These are phyloP conservation scores for Odontamblyopus rebecca DNA, from an alignment of 2,797 vertebrate genomes.

Conservation along the genomic window DNA sequence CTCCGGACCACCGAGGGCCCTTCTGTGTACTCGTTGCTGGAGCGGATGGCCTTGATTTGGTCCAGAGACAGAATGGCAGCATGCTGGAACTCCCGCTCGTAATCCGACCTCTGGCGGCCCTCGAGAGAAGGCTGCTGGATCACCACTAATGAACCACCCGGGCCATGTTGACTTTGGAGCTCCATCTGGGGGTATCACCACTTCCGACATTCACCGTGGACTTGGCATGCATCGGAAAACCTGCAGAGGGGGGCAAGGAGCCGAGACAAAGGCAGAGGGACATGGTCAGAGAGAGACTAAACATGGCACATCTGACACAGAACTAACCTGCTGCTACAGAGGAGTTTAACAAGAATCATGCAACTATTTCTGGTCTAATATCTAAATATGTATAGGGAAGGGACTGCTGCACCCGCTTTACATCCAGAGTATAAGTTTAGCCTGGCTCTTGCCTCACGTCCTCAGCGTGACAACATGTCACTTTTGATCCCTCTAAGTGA, in stretches of 20 bases:
- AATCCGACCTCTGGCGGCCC: constrained; percentile 85
- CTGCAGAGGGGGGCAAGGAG: constrained; percentile 64
- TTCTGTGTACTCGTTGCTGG: constrained; percentile 95
- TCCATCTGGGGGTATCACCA: constrained; percentile 93
- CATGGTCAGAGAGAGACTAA: constrained; percentile 48
- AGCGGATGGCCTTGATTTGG: constrained; percentile 95
- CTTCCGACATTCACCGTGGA: constrained; percentile 89
- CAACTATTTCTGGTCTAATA: background rate
- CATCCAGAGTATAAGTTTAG: background rate
- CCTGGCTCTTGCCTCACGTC: constrained; percentile 17
- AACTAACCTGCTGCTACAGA: background rate
- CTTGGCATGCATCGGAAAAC: constrained; percentile 94
- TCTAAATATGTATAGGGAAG: background rate
- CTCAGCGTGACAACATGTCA: constrained; percentile 45
- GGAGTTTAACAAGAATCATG: background rate
- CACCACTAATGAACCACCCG: constrained; percentile 85
- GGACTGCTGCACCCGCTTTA: background rate
- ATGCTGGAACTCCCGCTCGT: constrained; percentile 86
- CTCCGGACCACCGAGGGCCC: constrained; percentile 86
- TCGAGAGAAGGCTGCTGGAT: constrained; percentile 89
- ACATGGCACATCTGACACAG: constrained; percentile 36
- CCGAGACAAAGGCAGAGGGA: constrained; percentile 38
- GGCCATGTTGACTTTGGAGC: constrained; percentile 90
- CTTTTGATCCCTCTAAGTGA: constrained; percentile 53
- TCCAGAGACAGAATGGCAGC: constrained; percentile 91